These are phyloP conservation scores for Coregonus ussuriensis DNA, from an alignment of 2,797 vertebrate genomes.

Conservation along the genomic window DNA sequence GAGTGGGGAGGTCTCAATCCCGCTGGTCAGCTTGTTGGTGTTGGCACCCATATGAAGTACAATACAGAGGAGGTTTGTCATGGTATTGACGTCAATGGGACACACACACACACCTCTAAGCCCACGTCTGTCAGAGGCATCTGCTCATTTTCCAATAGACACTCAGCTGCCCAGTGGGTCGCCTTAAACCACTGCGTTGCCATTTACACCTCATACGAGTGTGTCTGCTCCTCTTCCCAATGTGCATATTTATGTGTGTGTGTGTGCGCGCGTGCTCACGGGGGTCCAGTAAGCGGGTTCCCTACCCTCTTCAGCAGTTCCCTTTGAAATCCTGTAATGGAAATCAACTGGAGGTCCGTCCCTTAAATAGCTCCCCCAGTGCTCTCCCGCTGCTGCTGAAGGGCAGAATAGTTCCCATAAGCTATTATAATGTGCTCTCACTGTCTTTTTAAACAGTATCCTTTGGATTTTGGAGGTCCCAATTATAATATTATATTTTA, in stretches of 20 bases:
- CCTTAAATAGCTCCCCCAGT: neutral
- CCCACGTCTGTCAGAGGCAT: slow-evolving; percentile 39
- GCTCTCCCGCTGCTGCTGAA: too few species aligned
- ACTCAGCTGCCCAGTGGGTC: slow-evolving; percentile 57
- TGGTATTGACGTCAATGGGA: neutral
- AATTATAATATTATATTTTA: neutral
- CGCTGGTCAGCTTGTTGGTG: neutral
- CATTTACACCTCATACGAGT: slow-evolving; percentile 58
- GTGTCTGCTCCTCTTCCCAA: neutral
- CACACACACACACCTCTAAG: neutral
- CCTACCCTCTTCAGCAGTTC: neutral
- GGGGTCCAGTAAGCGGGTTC: neutral
- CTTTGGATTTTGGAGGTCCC: neutral
- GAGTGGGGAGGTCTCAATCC: neutral
- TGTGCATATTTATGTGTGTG: slow-evolving; percentile 5
- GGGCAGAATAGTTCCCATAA: too few species aligned
- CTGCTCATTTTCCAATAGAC: slow-evolving; percentile 43
- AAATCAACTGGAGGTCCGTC: neutral
- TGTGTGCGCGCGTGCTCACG: slow-evolving; percentile 4
- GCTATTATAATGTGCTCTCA: too few species aligned
- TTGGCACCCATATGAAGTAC: neutral
- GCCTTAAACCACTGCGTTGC: slow-evolving; percentile 30
- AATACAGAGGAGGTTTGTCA: too few species aligned
- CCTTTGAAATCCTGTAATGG: neutral
- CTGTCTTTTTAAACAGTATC: too few species aligned